Percentiles rank a stretch among this genome's conserved stretches.
phyloP scores from a whole-genome alignment of 2,113 vertebrate genomes.

The Myxocyprinus asiaticus region DNA sequence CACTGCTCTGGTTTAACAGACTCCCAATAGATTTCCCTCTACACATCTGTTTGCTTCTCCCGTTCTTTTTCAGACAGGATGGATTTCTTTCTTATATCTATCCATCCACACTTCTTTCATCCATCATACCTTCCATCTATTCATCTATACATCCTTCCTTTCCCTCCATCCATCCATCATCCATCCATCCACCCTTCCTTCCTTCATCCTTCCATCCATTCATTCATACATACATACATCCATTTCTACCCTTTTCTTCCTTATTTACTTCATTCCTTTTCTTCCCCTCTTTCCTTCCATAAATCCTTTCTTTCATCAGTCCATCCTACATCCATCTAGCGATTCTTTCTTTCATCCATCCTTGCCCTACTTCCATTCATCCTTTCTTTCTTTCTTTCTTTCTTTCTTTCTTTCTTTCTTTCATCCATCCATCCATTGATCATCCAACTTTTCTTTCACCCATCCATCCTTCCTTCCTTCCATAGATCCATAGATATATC shows the following conservation, averaged over 20 bases:
- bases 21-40: background rate
- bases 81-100: background rate
- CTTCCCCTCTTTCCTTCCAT: background rate
- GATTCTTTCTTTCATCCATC: background rate
- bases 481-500: background rate
- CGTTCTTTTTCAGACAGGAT: too few species aligned
- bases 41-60: background rate
- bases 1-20: slow-evolving; percentile 6
- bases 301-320: background rate
- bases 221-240: background rate
- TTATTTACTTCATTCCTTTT: background rate
- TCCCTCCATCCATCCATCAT: too few species aligned
- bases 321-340: too few species aligned
- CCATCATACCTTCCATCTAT: background rate
- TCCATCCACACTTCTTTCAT: background rate
- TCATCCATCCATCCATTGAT: background rate
- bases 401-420: background rate
- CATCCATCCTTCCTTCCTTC: background rate
- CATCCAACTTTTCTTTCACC: too few species aligned
- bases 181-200: background rate
- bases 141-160: too few species aligned
- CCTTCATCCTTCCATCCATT: background rate
- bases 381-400: background rate
- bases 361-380: background rate
- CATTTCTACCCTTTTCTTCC: background rate